Evolutionary conservation across 2,797 vertebrate species (phyloP).

Genomic region (Malacoraja senta): DNA sequence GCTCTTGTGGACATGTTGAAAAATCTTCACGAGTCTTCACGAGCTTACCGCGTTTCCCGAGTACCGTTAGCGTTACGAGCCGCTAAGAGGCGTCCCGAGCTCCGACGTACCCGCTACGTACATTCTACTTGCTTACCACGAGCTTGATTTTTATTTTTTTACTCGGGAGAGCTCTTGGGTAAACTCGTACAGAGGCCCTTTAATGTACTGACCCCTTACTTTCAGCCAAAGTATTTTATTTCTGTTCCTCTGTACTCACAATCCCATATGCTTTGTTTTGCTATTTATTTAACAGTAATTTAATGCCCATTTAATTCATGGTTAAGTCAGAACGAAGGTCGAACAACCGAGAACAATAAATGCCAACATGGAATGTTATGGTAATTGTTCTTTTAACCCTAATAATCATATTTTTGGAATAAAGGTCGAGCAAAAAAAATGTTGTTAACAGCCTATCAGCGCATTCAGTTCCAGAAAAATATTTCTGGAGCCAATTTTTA

Average conservation of each 20-base stretch:
- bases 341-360: background rate
- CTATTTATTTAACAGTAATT: background rate
- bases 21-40: too few relatives aligned
- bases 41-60: too few relatives aligned
- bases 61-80: too few relatives aligned
- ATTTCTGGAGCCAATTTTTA: slow-evolving; percentile 19
- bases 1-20: too few relatives aligned
- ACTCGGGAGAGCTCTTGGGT: too few relatives aligned
- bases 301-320: background rate
- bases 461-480: background rate
- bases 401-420: background rate
- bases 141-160: too few relatives aligned
- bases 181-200: too few relatives aligned
- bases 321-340: background rate
- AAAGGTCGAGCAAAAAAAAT: background rate
- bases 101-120: too few relatives aligned
- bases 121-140: too few relatives aligned
- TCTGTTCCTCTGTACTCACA: background rate
- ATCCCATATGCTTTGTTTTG: background rate
- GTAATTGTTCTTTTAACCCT: background rate
- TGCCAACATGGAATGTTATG: background rate
- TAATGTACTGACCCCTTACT: too few relatives aligned
- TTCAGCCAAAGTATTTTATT: background rate
- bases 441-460: background rate
- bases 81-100: too few relatives aligned